phyloP scores from a whole-genome alignment of 2,888 invertebrate species.

The Norana najaformis region DNA sequence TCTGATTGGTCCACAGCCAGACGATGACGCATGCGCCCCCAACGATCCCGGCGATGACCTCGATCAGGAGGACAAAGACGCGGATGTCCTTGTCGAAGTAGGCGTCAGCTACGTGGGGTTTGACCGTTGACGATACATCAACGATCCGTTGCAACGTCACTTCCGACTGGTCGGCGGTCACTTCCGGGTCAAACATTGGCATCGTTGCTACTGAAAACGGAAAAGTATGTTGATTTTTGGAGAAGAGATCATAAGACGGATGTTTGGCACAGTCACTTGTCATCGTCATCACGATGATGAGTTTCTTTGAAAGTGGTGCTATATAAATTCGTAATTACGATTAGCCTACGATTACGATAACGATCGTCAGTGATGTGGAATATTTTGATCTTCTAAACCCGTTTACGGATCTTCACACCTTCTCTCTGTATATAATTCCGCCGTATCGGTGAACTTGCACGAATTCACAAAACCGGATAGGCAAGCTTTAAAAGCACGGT shows the following conservation, averaged over 20 bases:
- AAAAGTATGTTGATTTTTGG: neutral
- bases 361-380: no score
- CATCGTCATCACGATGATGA: no score
- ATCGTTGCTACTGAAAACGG: neutral
- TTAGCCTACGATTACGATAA: no score
- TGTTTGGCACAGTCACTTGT: neutral
- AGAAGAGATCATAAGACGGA: neutral
- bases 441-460: no score
- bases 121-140: neutral
- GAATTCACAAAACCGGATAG: no score
- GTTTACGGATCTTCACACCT: no score
- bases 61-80: constrained; percentile 50
- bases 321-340: no score
- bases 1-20: constrained; percentile 55
- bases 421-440: no score
- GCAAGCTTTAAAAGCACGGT: no score
- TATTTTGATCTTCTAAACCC: no score
- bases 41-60: constrained; percentile 51
- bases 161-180: neutral
- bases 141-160: neutral
- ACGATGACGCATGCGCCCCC: constrained; percentile 56
- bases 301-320: no score
- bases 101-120: constrained; percentile 52
- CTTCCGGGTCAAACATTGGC: neutral
- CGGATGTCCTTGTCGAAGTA: constrained; percentile 50